Evolutionary conservation across 2,888 invertebrate species (phyloP).

Genomic region (Perizoma flavofasciatum): DNA sequence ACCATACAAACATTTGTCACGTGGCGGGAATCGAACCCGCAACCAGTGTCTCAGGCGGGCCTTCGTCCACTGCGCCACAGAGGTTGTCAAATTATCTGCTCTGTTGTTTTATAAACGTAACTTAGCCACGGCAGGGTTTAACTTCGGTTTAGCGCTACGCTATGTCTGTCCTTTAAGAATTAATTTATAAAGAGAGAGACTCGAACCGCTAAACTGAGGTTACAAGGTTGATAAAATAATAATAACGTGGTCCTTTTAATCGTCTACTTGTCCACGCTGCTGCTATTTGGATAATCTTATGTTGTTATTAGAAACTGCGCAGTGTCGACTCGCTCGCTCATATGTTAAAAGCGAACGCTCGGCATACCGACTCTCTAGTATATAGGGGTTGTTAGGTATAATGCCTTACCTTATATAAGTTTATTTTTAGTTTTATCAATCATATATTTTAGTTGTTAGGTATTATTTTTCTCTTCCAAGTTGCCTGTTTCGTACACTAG

Average conservation of each 20-base stretch:
- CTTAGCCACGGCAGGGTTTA: no score
- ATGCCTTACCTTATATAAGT: conserved; percentile 72
- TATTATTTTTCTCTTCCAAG: conserved; percentile 69
- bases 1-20: no score
- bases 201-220: no score
- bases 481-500: conserved; percentile 69
- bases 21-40: no score
- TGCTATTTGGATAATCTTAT: conserved; percentile 36
- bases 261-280: conserved; percentile 9
- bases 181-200: no score
- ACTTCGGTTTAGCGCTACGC: no score
- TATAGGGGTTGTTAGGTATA: conserved; percentile 66
- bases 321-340: conserved; percentile 64
- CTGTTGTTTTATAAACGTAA: no score
- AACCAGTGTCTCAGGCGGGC: no score
- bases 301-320: conserved; percentile 43
- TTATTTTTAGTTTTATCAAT: conserved; percentile 70
- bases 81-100: no score
- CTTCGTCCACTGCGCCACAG: no score
- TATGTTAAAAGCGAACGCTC: conserved; percentile 74
- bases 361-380: conserved; percentile 74
- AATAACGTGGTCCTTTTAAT: neutral
- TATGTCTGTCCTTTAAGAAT: no score
- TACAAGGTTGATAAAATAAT: neutral
- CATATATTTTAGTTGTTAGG: conserved; percentile 56